A percentile compares a stretch with the other conserved stretches of the same genome.
Conservation (phyloP, 2,113 vertebrate species). For the Psilopsiagon aymara region DNA sequence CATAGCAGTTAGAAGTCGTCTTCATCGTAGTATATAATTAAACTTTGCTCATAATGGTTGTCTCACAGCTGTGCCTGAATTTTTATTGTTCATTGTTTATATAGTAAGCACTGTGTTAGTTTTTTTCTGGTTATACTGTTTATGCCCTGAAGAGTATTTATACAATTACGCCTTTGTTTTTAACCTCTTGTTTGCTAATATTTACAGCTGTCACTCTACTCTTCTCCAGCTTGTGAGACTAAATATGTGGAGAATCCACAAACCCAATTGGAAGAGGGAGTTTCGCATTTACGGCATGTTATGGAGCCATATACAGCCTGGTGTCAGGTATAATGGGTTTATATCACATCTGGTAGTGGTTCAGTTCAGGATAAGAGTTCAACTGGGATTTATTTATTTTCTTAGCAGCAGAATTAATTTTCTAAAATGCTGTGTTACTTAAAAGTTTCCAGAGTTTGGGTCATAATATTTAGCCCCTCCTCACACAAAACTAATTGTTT, state of each 20-base stretch:
- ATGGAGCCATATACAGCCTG: constrained; percentile 81
- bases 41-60: constrained; percentile 38
- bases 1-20: constrained; percentile 37
- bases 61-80: constrained; percentile 1
- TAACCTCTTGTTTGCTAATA: constrained; percentile 62
- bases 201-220: constrained; percentile 90
- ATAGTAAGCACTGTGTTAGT: background rate
- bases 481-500: background rate
- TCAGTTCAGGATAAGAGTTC: background rate
- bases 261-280: constrained; percentile 81
- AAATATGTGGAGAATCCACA: constrained; percentile 76
- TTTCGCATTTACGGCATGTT: constrained; percentile 79
- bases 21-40: constrained; percentile 39
- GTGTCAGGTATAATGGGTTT: constrained; percentile 84
- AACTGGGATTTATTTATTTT: background rate
- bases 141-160: constrained; percentile 38
- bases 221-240: constrained; percentile 72
- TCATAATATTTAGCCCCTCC: background rate
- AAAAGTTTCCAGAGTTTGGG: background rate
- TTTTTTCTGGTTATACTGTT: background rate
- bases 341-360: background rate
- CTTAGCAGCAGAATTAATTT: background rate
- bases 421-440: background rate
- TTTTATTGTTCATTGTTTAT: constrained; percentile 44
- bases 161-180: constrained; percentile 17